phyloP scores from a whole-genome alignment of 1,140 invertebrate species.

The Nymphalis io region DNA sequence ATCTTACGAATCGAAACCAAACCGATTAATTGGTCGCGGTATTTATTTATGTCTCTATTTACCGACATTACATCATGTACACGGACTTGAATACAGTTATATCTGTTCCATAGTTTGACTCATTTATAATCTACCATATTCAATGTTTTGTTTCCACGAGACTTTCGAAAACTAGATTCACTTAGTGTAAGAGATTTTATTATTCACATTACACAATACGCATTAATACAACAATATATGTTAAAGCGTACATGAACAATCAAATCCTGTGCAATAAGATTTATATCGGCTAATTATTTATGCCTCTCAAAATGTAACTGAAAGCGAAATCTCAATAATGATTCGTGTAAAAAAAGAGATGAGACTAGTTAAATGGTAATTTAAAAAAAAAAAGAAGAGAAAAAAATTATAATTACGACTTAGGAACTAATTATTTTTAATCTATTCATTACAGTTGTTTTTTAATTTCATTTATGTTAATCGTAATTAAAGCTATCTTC shows the following conservation, averaged over 20 bases:
- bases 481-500: too few species aligned
- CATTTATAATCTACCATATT: not conserved
- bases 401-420: too few species aligned
- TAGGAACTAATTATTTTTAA: too few species aligned
- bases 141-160: not conserved
- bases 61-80: not conserved
- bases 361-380: too few species aligned
- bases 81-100: not conserved
- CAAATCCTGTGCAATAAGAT: too few species aligned
- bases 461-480: too few species aligned
- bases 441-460: too few species aligned
- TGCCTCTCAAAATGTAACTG: too few species aligned
- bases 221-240: not conserved
- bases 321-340: too few species aligned
- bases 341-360: too few species aligned
- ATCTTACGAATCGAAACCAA: not conserved
- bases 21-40: not conserved
- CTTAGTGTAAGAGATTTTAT: not conserved
- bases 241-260: not conserved
- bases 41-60: slow-evolving; percentile 10
- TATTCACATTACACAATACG: slow-evolving; percentile 2
- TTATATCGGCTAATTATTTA: too few species aligned
- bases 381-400: too few species aligned
- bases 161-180: not conserved
- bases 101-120: not conserved